Evolutionary conservation across 23 tunicate species (phyloP).

Genomic region (Styela plicata): DNA sequence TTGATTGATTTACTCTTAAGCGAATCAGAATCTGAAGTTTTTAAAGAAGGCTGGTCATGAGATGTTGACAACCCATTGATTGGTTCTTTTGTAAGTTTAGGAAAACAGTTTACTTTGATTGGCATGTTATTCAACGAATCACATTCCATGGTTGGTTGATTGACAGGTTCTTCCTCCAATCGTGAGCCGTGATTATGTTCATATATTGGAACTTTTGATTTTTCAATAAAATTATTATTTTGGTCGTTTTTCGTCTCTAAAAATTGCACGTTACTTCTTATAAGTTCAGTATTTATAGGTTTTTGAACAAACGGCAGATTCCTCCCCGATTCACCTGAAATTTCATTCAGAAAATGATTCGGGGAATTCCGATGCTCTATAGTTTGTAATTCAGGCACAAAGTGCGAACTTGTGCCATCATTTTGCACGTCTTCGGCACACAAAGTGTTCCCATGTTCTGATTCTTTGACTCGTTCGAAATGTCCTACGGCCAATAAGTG

Average conservation of each 20-base stretch:
- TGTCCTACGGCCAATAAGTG: constrained; percentile 81
- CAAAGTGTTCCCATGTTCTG: background rate
- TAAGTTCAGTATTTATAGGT: background rate
- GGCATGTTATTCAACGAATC: background rate
- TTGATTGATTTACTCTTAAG: background rate
- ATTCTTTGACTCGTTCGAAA: constrained; percentile 41
- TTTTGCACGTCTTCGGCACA: background rate
- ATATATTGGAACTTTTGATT: background rate
- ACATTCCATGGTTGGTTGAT: background rate
- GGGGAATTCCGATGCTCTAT: background rate
- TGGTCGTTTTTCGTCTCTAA: background rate
- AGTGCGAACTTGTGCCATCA: background rate
- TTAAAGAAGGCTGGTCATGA: background rate
- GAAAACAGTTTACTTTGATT: background rate
- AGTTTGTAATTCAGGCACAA: background rate
- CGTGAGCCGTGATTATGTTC: background rate
- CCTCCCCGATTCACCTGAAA: background rate
- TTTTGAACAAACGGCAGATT: background rate
- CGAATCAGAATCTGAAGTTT: background rate
- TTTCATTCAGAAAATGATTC: background rate
- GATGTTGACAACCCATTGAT: background rate
- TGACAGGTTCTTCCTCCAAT: constrained; percentile 9
- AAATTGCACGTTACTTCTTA: background rate
- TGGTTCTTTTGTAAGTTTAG: constrained; percentile 11
- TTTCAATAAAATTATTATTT: background rate